phyloP scores from a whole-genome alignment of 2,113 vertebrate species.

The Emberiza fucata region DNA sequence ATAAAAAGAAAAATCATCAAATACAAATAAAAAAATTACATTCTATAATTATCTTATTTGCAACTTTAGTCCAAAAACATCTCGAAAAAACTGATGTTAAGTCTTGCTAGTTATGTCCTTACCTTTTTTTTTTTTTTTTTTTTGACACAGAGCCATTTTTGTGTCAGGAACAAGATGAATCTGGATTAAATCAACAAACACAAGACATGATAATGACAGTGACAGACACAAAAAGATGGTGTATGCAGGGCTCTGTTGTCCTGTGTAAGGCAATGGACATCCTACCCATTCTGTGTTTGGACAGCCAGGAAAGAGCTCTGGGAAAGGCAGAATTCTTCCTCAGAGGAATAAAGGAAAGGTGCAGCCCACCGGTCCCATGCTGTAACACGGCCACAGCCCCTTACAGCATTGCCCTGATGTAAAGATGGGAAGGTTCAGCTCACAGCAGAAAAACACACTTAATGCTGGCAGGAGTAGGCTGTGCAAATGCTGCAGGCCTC shows the following conservation, averaged over 20 bases:
- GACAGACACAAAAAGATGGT: neutral
- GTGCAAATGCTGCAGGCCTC: neutral
- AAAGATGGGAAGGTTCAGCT: neutral
- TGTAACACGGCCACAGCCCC: neutral
- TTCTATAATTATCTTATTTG: neutral
- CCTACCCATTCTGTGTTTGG: no score
- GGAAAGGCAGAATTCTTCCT: neutral
- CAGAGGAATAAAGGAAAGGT: neutral
- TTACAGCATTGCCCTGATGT: neutral
- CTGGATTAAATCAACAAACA: neutral
- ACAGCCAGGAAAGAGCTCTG: neutral
- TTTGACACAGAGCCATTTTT: neutral
- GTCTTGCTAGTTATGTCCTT: neutral
- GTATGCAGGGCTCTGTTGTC: neutral
- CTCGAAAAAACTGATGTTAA: neutral
- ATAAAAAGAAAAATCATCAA: neutral
- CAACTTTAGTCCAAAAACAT: neutral
- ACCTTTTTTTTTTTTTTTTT: no score
- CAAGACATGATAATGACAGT: neutral
- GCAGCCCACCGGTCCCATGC: fast-evolving
- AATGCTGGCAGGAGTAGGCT: neutral
- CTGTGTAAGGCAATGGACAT: neutral
- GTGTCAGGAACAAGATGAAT: neutral
- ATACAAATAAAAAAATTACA: neutral
- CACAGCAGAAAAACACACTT: neutral